Base-by-base conservation (phyloP, 2,797 vertebrate genomes). In the Typhlichthys eigenmanni region DNA sequence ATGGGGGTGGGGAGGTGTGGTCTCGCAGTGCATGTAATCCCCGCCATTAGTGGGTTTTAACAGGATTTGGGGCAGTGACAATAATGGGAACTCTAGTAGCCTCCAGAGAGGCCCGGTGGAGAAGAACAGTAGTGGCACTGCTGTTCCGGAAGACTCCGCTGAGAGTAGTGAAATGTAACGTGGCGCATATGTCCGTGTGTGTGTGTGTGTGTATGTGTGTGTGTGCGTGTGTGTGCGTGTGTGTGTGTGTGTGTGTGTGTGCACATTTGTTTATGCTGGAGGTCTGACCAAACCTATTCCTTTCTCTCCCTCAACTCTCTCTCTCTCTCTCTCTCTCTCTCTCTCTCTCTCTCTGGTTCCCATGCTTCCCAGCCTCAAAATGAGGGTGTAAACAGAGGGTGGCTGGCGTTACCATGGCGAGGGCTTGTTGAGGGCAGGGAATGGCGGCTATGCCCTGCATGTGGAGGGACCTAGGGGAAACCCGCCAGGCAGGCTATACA, bases 371-470 rank as follows among this genome's bases (percentile, higher is more conserved):
- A 84, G 82, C 76, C 84, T 82, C 87, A 89, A 74, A 90, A 84
- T 79, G 34, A 85, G 75, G 87, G 77, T 85, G 83, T 86, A 82
- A 85, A 86, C 83, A 88, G 61, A 87, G 83, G 87, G 68, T 8
- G 72, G 85, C 84, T 87, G 88, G 78, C 74, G 92, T 94, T 92
- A 86, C 92, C 88, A 92, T 89, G 91, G 92, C 69, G 78, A 88
- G 86, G 81, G 67, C 79, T 64, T 62, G 72, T 74, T 67, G 57
- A 68, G 86, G 85, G 78, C 89, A 85, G 76, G 80, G 91, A 94
- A 95, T 95, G 93, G 83, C 85, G 89, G 88, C 90, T 87, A 79
- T 89, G 87, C 87, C 74, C 76, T 74, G 74, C 85, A 84, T 86
- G 85, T 72, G 82, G 77, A 80, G 82, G 79, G 77, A 84, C 84